phyloP scores from a whole-genome alignment of 2,797 vertebrate genomes.

The Eulemur mongoz region DNA sequence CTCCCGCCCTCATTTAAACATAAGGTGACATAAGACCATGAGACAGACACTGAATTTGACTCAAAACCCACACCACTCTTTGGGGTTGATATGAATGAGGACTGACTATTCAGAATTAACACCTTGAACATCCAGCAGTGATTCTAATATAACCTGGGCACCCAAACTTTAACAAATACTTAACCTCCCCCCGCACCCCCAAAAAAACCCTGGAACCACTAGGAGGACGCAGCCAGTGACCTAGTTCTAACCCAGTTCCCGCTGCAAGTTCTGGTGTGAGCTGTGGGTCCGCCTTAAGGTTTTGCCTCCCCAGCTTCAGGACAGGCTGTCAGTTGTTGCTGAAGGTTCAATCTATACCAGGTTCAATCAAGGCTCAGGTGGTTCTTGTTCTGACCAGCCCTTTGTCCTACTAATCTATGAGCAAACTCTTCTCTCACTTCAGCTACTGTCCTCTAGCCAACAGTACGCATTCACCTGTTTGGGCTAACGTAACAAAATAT shows the following conservation, averaged over 20 bases:
- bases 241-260: not conserved
- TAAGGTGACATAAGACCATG: not conserved
- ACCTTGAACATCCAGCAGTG: not conserved
- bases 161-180: not conserved
- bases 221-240: not conserved
- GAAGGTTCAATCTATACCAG: not conserved
- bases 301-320: not conserved
- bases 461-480: not conserved
- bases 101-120: not conserved
- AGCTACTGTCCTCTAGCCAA: not conserved
- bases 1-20: not conserved
- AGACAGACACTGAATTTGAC: not conserved
- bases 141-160: not conserved
- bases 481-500: not conserved
- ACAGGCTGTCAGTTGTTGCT: not conserved
- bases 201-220: not conserved
- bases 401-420: not conserved
- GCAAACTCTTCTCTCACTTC: not conserved
- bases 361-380: not conserved
- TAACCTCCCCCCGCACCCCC: not conserved
- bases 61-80: not conserved
- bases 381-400: not conserved
- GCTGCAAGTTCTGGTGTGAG: not conserved
- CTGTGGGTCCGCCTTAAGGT: too few species aligned
- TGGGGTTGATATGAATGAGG: not conserved